Evolutionary conservation across 2,888 invertebrate species (phyloP).

Genomic region (Drosophila stalkeri): DNA sequence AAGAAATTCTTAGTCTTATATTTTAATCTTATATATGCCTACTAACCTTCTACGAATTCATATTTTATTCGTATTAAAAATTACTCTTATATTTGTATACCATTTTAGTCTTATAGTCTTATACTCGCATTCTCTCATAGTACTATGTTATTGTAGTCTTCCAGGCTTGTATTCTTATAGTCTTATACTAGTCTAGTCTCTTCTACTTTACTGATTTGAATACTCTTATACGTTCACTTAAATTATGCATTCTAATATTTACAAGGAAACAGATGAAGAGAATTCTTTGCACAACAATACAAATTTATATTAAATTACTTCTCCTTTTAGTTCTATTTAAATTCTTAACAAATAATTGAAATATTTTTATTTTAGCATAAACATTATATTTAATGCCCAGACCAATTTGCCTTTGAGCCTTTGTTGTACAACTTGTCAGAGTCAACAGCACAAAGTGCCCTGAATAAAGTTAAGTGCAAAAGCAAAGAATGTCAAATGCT

Average conservation of each 20-base stretch:
- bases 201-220: too few species aligned
- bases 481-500: constrained; percentile 31
- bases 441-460: constrained; percentile 12
- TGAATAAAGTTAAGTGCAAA: constrained; percentile 32
- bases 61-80: background rate
- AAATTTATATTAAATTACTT: background rate
- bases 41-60: background rate
- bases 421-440: constrained; percentile 14
- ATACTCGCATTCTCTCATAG: background rate
- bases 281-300: too few species aligned
- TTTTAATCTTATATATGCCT: background rate
- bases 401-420: background rate
- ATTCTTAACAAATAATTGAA: background rate
- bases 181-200: too few species aligned
- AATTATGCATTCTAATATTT: too few species aligned
- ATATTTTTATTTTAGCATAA: background rate
- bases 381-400: constrained; percentile 3
- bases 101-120: background rate
- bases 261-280: too few species aligned
- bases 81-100: background rate
- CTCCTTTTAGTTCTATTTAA: background rate
- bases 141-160: too few species aligned
- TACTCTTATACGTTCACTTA: too few species aligned
- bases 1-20: background rate
- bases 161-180: too few species aligned